Evolutionary conservation across 1,140 invertebrate genomes (phyloP).

Genomic region (Polyergus mexicanus): DNA sequence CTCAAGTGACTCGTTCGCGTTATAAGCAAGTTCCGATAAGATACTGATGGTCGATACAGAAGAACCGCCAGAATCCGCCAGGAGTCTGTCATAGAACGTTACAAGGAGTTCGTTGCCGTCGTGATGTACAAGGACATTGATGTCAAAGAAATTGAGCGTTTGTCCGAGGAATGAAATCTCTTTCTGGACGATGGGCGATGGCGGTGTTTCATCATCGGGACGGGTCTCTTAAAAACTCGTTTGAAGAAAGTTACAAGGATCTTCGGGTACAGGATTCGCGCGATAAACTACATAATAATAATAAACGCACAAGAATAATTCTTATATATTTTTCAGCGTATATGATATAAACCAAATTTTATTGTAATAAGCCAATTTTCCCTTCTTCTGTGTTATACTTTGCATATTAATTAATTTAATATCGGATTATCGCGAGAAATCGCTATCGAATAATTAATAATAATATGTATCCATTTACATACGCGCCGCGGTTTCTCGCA

Average conservation of each 20-base stretch:
- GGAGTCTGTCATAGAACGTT: constrained; percentile 87
- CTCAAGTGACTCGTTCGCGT: constrained; percentile 86
- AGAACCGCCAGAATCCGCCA: constrained; percentile 81
- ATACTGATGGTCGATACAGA: constrained; percentile 31
- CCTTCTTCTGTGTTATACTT: background rate
- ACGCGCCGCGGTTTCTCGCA: background rate
- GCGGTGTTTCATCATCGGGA: constrained; percentile 84
- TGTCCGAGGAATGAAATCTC: constrained; percentile 89
- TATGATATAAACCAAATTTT: background rate
- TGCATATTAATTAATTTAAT: constrained; percentile 46
- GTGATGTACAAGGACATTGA: constrained; percentile 88
- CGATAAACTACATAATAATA: background rate
- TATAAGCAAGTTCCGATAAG: constrained; percentile 71
- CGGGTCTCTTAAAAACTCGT: constrained; percentile 70
- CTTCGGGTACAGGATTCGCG: constrained; percentile 58
- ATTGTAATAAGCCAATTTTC: background rate
- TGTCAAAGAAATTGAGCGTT: constrained; percentile 49
- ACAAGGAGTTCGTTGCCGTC: constrained; percentile 86
- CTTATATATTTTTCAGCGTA: background rate
- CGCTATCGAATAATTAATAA: constrained; percentile 12
- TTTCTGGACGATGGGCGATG: constrained; percentile 88
- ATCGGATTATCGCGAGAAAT: constrained; percentile 45
- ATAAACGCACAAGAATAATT: background rate
- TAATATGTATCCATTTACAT: background rate
- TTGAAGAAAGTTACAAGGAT: constrained; percentile 37